Base-by-base conservation (phyloP, 2,888 invertebrate species). In the Meta bourneti region DNA sequence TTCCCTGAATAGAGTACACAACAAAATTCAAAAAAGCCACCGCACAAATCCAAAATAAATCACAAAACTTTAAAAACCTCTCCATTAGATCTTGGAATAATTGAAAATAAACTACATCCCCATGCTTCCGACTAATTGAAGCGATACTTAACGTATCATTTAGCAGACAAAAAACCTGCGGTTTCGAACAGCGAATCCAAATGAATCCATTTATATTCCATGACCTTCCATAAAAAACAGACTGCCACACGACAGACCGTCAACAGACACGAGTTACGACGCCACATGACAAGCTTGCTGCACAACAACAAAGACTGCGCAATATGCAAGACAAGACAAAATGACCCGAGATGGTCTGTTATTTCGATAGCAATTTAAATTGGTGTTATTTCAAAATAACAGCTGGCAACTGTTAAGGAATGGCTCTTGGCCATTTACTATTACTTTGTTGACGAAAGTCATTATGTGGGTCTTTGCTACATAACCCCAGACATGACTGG, bases 301-400 rank as follows among this genome's bases (percentile, higher is more conserved):
- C 51, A 83, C 72, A 83, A 77, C 7, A 83, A 83, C 72, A 71
- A 52, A 20, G 49, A 52, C 80, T 61, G 61, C 80, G 80, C 80
- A 69, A 61, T 19, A 9, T 19, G 54, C 52, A 20, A 34, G 34
- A 34, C 34, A 4, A 34, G 34, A 34, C 34, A 34, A 34, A 34
- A 34, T 34, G 34, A 34, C 34, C 34, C 1, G 34, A 1, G 34
- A 34, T 34, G 34, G 34, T 1, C 34, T 4, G 34, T 34, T 34
- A 34, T 34, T 34, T 34, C 1, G 34, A 34, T 34, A 34, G 1
- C 34, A 34, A 4, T 34, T 34, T 1, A 34, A 34, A 34, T 34
- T 4, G 34, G 34, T 4, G 34, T 34, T 34, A 34, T 4, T 34
- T 34, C 34, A 34, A 34, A 34, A 34, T 34, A 34, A 34, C 34